Evolutionary conservation across 2,113 vertebrate species (phyloP).

Genomic region (Nothobranchius furzeri): DNA sequence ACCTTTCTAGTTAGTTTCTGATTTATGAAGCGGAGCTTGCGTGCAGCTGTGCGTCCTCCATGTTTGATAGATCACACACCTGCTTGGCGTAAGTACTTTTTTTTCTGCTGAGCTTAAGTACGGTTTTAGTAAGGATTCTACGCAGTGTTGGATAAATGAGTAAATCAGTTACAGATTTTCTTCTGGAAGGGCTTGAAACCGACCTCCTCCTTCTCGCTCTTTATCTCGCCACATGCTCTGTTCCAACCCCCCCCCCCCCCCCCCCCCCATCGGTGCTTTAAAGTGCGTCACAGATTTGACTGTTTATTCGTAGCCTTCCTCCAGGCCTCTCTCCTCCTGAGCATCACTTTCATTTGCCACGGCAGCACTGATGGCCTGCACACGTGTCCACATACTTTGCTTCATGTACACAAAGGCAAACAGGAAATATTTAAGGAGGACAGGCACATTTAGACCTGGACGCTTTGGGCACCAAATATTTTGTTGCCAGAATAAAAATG

Average conservation of each 20-base stretch:
- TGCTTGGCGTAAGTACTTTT: too few species aligned
- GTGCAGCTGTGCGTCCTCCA: too few species aligned
- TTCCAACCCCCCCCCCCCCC: constrained; percentile 7
- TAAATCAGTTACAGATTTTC: constrained; percentile 58
- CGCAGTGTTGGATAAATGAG: too few species aligned
- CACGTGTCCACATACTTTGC: constrained; percentile 22
- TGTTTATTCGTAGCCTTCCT: constrained; percentile 70
- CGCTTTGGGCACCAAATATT: too few species aligned
- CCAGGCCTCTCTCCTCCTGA: constrained; percentile 62
- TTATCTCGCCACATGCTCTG: constrained; percentile 6
- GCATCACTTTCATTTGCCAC: constrained; percentile 68
- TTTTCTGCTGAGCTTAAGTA: too few species aligned
- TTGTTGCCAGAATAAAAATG: too few species aligned
- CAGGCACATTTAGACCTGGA: neutral
- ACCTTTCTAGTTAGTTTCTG: too few species aligned
- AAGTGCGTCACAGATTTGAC: constrained; percentile 68
- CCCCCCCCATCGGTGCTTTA: constrained; percentile 56
- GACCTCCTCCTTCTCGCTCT: constrained; percentile 28
- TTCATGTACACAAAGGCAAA: neutral
- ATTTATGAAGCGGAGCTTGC: too few species aligned
- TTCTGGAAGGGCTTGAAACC: constrained; percentile 41
- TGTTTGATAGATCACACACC: too few species aligned
- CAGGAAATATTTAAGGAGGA: neutral
- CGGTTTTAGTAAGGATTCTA: too few species aligned
- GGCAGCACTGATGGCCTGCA: constrained; percentile 61